Evolutionary conservation across 2,888 invertebrate genomes (phyloP).

Genomic region (Brachypalpus laphriformis): DNA sequence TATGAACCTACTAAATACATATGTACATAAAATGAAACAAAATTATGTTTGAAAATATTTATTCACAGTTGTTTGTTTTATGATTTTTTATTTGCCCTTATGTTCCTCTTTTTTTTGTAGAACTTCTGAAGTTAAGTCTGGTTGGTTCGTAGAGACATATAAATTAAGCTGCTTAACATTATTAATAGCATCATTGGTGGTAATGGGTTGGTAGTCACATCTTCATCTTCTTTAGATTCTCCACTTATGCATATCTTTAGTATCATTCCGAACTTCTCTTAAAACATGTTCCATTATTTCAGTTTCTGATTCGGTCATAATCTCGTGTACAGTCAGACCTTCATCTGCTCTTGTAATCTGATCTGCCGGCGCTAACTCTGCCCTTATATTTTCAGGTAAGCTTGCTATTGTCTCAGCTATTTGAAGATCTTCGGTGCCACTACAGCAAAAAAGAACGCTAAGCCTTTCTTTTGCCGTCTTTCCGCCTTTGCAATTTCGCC

Average conservation of each 20-base stretch:
- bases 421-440: no score
- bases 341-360: conserved; percentile 19
- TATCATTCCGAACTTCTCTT: neutral
- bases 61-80: neutral
- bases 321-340: conserved; percentile 5
- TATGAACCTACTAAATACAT: no score
- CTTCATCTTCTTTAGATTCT: neutral
- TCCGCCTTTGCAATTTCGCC: no score
- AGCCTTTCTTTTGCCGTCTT: no score
- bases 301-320: neutral
- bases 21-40: no score
- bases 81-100: neutral
- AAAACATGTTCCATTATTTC: neutral
- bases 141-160: neutral
- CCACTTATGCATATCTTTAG: neutral
- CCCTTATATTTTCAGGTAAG: conserved; percentile 28
- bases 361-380: conserved; percentile 12
- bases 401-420: conserved; percentile 3
- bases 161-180: neutral
- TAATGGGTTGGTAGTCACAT: neutral
- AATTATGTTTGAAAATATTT: no score
- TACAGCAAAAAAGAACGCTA: no score
- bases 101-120: neutral
- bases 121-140: neutral
- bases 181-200: neutral